Conservation (phyloP, 1,140 invertebrate species). For the Nixonia krombeini region DNA sequence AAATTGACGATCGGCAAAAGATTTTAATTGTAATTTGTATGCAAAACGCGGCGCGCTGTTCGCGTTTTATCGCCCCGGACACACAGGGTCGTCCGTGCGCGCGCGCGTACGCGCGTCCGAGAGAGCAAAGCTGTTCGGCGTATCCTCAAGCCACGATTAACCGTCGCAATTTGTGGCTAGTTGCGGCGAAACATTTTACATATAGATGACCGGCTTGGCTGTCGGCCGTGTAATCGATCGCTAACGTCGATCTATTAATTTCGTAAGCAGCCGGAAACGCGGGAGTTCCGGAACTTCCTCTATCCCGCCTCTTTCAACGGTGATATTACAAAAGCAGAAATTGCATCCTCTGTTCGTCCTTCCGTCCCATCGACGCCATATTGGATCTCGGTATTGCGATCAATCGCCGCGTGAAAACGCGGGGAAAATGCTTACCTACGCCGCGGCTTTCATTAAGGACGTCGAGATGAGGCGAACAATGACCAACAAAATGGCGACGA, state of each 20-base stretch:
- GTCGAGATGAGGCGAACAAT: constrained; percentile 34
- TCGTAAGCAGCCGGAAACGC: constrained; percentile 19
- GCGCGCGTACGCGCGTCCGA: constrained; percentile 23
- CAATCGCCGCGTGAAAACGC: no score
- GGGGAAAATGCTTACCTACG: no score
- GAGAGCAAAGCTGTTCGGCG: constrained; percentile 26
- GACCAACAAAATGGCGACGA: constrained; percentile 29
- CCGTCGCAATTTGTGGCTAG: constrained; percentile 37
- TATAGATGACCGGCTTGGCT: constrained; percentile 28
- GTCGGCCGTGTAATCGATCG: constrained; percentile 29
- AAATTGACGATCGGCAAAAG: constrained; percentile 42
- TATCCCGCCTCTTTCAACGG: constrained; percentile 6
- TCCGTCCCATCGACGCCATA: no score
- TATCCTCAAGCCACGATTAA: constrained; percentile 37
- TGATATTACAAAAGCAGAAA: not conserved
- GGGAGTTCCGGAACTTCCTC: constrained; percentile 9
- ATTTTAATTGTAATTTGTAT: constrained; percentile 49
- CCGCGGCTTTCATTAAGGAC: constrained; percentile 11
- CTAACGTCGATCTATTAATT: constrained; percentile 30
- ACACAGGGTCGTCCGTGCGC: not conserved
- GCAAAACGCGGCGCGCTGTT: constrained; percentile 28
- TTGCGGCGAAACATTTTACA: constrained; percentile 38
- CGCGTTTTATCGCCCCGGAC: constrained; percentile 33
- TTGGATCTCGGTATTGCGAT: no score
- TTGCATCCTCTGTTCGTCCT: no score